Evolutionary conservation across 2,797 vertebrate species (phyloP), one percentile per base, ranked within the genome.

Genomic region (Myotis vivesi): DNA sequence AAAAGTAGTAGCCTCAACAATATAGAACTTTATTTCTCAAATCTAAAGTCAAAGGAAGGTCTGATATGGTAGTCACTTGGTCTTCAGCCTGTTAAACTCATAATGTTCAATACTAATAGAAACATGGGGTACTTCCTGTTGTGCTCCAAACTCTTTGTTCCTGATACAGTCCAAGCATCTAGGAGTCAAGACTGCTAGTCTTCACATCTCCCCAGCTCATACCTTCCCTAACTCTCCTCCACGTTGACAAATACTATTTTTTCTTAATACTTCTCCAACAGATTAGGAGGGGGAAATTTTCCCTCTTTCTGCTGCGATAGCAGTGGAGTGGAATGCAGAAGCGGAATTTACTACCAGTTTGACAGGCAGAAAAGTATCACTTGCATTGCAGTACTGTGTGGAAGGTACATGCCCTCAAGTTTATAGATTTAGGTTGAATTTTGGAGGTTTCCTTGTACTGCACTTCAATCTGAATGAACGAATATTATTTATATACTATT

Each of bases 1-100:
- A 76, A 62, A 93, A 69, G 6, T 53, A 79, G 17, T 64, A 82
- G 22, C 33, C 73, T 33, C 75, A 64, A 44, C 23, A 89, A 36
- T 33, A 33, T 53, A 79, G 15, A 86, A 38, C 71, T 80, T 89
- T 84, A 64, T 69, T 96, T 87, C 53, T 86, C 44, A 20, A 81
- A 1, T 76, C 13, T 87, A 25, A 68, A 77, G 22, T 72, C 23
- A 86, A 55, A 86, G 53, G 88, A 62, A 86, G 53, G 28, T n/a
- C 23, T 53, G 53, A 33, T 64, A 41, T 80, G 13, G 17, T 86
- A 44, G 28, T 77, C 10, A 25, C 64, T 89, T 94, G 44, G 73
- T 79, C 25, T 86, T 17, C 23, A 68, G 17, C 16, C 64, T 69
- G 0, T 81, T 44, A 71, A 46, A 81, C 53, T 77, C 19, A 19